Percentiles rank a stretch among this genome's conserved stretches.
Evolutionary conservation across 1,140 invertebrate genomes (phyloP).

Genomic region (Metopolophium dirhodum): DNA sequence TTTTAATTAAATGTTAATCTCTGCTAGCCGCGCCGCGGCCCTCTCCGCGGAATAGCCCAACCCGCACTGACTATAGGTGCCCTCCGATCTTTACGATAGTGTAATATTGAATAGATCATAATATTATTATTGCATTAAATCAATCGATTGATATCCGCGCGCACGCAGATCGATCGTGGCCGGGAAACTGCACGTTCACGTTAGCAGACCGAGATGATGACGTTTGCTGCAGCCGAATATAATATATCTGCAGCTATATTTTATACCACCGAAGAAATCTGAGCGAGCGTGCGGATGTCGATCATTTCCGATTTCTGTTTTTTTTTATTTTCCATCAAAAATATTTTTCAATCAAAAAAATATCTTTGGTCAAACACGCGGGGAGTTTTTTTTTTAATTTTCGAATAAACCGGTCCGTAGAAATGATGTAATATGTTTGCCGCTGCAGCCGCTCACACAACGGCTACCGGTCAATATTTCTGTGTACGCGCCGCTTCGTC

Average conservation of each 20-base stretch:
- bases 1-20: conserved; percentile 36
- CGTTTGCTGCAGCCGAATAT: background rate
- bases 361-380: background rate
- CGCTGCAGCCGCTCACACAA: background rate
- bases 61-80: background rate
- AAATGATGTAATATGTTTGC: background rate
- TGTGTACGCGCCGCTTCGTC: background rate
- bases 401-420: conserved; percentile 10
- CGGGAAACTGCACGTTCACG: background rate
- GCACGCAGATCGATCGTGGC: background rate
- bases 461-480: conserved; percentile 22
- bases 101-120: too few species aligned
- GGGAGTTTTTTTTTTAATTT: background rate
- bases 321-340: background rate
- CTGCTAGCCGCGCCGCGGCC: background rate
- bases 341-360: background rate
- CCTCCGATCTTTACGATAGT: background rate
- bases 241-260: background rate
- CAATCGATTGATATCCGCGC: background rate
- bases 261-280: background rate
- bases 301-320: background rate
- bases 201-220: background rate
- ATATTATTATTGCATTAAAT: background rate
- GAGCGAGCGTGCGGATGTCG: background rate
- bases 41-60: background rate